Evolutionary conservation across 2,888 invertebrate species (phyloP).

Genomic region (Geophilus truncorum): DNA sequence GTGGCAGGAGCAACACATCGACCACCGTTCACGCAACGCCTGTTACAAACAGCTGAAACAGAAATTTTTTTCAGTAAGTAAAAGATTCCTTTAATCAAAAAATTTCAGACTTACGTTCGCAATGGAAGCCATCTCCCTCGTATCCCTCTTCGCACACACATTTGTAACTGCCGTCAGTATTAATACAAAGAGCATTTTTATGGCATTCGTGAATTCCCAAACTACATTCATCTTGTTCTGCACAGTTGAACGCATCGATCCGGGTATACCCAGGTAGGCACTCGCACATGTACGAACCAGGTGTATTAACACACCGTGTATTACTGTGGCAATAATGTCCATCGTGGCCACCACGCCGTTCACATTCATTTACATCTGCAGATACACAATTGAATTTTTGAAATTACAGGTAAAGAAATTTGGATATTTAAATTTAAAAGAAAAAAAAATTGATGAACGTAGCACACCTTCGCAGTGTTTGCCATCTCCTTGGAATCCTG

Average conservation of each 20-base stretch:
- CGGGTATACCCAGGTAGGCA: constrained; percentile 73
- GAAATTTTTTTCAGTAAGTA: too few species aligned
- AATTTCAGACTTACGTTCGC: constrained; percentile 62
- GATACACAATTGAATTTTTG: neutral
- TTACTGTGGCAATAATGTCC: constrained; percentile 82
- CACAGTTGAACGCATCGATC: constrained; percentile 52
- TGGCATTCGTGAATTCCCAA: constrained; percentile 68
- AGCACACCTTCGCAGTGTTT: constrained; percentile 48
- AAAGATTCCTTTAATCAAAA: neutral
- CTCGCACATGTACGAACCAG: constrained; percentile 76
- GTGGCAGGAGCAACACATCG: constrained; percentile 68
- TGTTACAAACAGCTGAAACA: constrained; percentile 68
- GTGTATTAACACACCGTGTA: constrained; percentile 74
- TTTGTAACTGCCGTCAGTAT: constrained; percentile 69
- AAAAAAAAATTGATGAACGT: neutral
- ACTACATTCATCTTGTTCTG: constrained; percentile 71
- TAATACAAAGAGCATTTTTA: constrained; percentile 68
- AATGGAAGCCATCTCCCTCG: constrained; percentile 69
- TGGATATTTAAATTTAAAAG: neutral
- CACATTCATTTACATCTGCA: constrained; percentile 80
- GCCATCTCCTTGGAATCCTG: constrained; percentile 84
- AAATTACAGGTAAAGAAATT: too few species aligned
- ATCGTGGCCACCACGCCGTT: constrained; percentile 66
- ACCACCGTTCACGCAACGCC: constrained; percentile 78
- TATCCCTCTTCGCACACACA: constrained; percentile 70